Percentiles rank a stretch among this genome's conserved stretches.
Evolutionary conservation across 2,113 vertebrate genomes (phyloP).

Genomic region (Megalops atlanticus): DNA sequence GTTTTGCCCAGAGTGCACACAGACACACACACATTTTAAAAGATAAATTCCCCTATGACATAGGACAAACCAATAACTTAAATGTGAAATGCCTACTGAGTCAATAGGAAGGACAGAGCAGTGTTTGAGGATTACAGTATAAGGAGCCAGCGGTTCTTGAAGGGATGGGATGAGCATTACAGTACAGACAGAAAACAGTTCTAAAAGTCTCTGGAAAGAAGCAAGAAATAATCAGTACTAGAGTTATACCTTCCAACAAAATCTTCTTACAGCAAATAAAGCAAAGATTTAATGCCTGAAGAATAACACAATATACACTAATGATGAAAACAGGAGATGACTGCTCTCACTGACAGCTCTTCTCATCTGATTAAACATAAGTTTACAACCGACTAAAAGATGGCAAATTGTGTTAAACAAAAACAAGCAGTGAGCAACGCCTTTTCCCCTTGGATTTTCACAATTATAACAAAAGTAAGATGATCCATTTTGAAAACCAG

Average conservation of each 20-base stretch:
- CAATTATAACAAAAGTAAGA: too few relatives aligned
- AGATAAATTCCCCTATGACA: background rate
- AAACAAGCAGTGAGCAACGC: too few relatives aligned
- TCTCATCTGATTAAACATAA: background rate
- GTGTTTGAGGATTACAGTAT: background rate
- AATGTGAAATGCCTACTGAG: background rate
- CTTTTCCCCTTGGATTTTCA: too few relatives aligned
- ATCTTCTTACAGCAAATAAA: too few relatives aligned
- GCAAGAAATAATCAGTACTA: too few relatives aligned
- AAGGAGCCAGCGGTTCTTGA: too few relatives aligned
- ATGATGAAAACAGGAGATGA: background rate
- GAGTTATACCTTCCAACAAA: too few relatives aligned
- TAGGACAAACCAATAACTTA: background rate
- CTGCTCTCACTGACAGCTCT: background rate
- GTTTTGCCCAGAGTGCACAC: background rate
- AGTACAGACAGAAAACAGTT: background rate
- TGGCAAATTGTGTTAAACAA: too few relatives aligned
- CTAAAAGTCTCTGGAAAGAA: too few relatives aligned
- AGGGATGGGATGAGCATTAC: background rate
- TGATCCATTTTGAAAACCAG: too few relatives aligned
- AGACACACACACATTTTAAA: constrained; percentile 9
- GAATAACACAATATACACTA: background rate
- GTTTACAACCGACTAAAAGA: too few relatives aligned
- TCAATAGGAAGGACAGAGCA: background rate
- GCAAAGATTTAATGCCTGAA: background rate